Evolutionary conservation across 2,888 invertebrate species (phyloP), one percentile per base, ranked within the genome.

Genomic region (Phrixothrix hirtus): DNA sequence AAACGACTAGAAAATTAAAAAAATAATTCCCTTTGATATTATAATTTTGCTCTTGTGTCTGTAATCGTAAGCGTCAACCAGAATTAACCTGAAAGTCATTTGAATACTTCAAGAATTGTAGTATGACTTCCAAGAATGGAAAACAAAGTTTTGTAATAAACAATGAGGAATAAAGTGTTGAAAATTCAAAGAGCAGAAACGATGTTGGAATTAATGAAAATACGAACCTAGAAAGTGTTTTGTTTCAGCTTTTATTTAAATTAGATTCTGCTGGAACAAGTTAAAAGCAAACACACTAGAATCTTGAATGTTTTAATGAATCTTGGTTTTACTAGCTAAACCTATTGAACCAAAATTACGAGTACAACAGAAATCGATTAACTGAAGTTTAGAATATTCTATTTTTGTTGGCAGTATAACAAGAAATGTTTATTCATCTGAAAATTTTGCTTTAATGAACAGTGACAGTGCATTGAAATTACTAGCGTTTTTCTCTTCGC

Each of bases 141-240:
- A 42, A 31, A 12, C 34, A 26, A 25, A 32, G 13, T 43, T 34
- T 43, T 26, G 32, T 43, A 43, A 34, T 32, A 43, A 43, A 32
- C 43, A 43, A 32, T 26, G 34, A 32, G 17, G 32, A 43, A 43
- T 34, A 21, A 32, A 34, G 25, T 43, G 34, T 17, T 17, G 42
- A 30, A 11, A 42, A 43, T 34, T 25, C 26, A 34, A 31, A 26
- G 21, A 34, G 34, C 32, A 27, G 10, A 32, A 44, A 35, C 34
- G 43, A 35, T 26, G 17, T 34, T 25, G 35, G 32, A 44, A 35
- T 44, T 44, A 35, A 44, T 44, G 44, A 44, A 44, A 44, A 44
- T 26, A 27, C 43, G 43, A 43, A 34, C 34, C 25, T 25, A 34
- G 34, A 43, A 25, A 27, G 43, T 34, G 35, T 43, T 35, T 43